Evolutionary conservation across 2,888 invertebrate genomes (phyloP).

Genomic region (Heliconius ismenius): DNA sequence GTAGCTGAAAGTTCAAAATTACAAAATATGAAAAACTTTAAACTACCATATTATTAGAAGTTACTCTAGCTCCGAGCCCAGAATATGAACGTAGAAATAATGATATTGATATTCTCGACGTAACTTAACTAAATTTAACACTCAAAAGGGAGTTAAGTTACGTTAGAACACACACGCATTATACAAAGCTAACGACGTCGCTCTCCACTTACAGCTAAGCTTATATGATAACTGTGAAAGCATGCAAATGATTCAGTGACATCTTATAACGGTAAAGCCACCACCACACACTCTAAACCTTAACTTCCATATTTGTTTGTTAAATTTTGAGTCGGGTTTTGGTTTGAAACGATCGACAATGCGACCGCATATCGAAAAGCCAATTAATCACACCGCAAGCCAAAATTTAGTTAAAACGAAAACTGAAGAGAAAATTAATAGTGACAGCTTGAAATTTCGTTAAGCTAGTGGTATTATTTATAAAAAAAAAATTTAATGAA

Average conservation of each 20-base stretch:
- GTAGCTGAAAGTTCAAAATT: background rate
- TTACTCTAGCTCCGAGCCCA: constrained; percentile 73
- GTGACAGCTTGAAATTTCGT: constrained; percentile 75
- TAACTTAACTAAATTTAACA: constrained; percentile 20
- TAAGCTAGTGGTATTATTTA: constrained; percentile 78
- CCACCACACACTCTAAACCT: constrained; percentile 82
- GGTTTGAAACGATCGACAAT: constrained; percentile 50
- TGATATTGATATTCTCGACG: constrained; percentile 34
- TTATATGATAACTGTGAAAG: constrained; percentile 70
- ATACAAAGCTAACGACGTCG: constrained; percentile 62
- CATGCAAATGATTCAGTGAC: constrained; percentile 79
- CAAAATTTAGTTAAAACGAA: constrained; percentile 72
- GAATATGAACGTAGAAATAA: constrained; percentile 43
- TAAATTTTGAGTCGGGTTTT: constrained; percentile 76
- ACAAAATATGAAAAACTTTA: constrained; percentile 20
- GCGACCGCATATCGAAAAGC: constrained; percentile 62
- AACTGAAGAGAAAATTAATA: constrained; percentile 75
- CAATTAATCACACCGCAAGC: constrained; percentile 81
- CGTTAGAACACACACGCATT: constrained; percentile 56
- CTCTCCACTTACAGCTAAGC: constrained; percentile 71
- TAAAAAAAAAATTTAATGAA: constrained; percentile 69
- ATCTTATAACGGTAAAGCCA: constrained; percentile 72
- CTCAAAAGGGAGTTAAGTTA: constrained; percentile 38
- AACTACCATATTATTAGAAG: constrained; percentile 22
- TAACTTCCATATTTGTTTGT: constrained; percentile 72